Percentiles rank a stretch among this genome's conserved stretches.
Evolutionary conservation across 2,113 vertebrate genomes (phyloP).

Genomic region (Pelobates fuscus): DNA sequence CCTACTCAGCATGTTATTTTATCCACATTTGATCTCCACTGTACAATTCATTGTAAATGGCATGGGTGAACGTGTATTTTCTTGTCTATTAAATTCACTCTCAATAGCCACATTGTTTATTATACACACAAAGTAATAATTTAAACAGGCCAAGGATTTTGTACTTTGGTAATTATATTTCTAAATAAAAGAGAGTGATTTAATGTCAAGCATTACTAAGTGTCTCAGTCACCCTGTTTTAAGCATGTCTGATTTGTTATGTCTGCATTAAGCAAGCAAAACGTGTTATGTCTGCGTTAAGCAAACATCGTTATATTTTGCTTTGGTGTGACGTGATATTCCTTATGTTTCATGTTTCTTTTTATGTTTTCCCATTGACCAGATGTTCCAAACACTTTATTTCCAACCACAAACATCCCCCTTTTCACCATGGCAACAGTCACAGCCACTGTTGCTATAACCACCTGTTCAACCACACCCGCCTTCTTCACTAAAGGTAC

Average conservation of each 20-base stretch:
- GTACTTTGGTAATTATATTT: slow-evolving; percentile 23
- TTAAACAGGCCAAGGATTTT: slow-evolving; percentile 5
- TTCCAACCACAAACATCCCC: slow-evolving; percentile 92
- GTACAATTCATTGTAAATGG: slow-evolving; percentile 66
- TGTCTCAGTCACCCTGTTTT: slow-evolving; percentile 60
- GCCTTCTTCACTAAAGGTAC: slow-evolving; percentile 88
- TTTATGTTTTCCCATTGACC: slow-evolving; percentile 88
- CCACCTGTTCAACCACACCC: slow-evolving; percentile 83
- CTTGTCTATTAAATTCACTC: slow-evolving; percentile 77
- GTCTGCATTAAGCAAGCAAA: slow-evolving; percentile 68
- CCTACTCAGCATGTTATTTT: slow-evolving; percentile 75
- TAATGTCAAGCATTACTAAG: slow-evolving; percentile 70
- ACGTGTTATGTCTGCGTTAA: slow-evolving; percentile 64
- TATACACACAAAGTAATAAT: neutral
- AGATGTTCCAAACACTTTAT: slow-evolving; percentile 92
- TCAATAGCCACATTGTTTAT: slow-evolving; percentile 44
- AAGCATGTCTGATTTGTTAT: slow-evolving; percentile 66
- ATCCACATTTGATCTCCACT: slow-evolving; percentile 64
- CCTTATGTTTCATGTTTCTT: slow-evolving; percentile 57
- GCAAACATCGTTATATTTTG: slow-evolving; percentile 69
- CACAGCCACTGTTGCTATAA: slow-evolving; percentile 87
- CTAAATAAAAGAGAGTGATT: slow-evolving; percentile 66
- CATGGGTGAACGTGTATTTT: slow-evolving; percentile 63
- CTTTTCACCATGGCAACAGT: slow-evolving; percentile 90
- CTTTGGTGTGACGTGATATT: slow-evolving; percentile 83